These are phyloP conservation scores for Accipiter virgatus DNA, from an alignment of 2,113 vertebrate species.

Conservation along the genomic window DNA sequence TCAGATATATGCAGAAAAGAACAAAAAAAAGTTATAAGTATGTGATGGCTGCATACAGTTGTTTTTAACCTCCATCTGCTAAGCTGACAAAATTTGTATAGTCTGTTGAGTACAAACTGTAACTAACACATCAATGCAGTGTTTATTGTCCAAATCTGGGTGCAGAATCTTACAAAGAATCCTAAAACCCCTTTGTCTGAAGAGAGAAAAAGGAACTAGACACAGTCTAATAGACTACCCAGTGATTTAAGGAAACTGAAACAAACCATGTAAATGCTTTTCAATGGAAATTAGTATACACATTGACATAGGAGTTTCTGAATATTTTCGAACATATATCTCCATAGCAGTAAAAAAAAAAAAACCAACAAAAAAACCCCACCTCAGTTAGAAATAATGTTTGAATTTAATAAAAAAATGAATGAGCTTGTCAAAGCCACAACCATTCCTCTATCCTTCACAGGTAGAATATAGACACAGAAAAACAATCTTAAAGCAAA, in stretches of 20 bases:
- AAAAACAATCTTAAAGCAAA: background rate
- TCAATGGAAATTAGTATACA: background rate
- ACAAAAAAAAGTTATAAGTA: background rate
- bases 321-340: background rate
- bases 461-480: background rate
- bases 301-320: background rate
- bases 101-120: background rate
- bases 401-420: background rate
- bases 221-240: background rate
- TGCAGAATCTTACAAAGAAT: background rate
- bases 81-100: background rate
- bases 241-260: background rate
- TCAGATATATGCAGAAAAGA: background rate
- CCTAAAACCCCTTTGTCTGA: background rate
- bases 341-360: background rate
- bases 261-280: background rate
- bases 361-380: background rate
- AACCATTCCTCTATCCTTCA: background rate
- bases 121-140: background rate
- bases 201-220: background rate
- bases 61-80: background rate
- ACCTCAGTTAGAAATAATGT: background rate
- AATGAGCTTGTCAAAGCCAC: background rate
- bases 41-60: background rate
- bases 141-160: background rate